phyloP scores from a whole-genome alignment of 2,888 invertebrate genomes.

The Drosophila mimetica region DNA sequence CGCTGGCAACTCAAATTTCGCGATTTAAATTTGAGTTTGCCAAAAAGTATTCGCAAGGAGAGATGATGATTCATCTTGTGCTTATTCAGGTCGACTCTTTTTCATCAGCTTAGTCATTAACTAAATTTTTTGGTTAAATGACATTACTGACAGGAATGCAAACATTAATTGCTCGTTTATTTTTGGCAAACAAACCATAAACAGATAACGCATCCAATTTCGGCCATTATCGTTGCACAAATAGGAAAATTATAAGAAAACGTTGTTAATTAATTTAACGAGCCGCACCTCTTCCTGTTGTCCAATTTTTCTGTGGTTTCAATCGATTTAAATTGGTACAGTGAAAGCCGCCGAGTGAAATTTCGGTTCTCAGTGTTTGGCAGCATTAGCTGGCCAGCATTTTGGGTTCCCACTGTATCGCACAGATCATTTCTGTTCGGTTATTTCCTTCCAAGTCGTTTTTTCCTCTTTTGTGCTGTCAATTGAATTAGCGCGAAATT shows the following conservation, averaged over 20 bases:
- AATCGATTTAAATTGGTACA: conserved; percentile 34
- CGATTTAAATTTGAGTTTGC: conserved; percentile 12
- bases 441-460: conserved; percentile 25
- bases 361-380: conserved; percentile 13
- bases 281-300: conserved; percentile 66
- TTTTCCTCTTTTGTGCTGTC: conserved; percentile 63
- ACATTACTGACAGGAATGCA: conserved; percentile 16
- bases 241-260: conserved; percentile 26
- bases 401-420: conserved; percentile 38
- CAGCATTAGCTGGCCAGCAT: conserved; percentile 9
- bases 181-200: conserved; percentile 26
- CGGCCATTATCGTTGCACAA: conserved; percentile 34
- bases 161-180: conserved; percentile 18
- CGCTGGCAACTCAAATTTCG: conserved; percentile 8
- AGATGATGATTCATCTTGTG: conserved; percentile 22
- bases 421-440: conserved; percentile 22
- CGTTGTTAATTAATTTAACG: conserved; percentile 60
- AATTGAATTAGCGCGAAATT: conserved; percentile 71
- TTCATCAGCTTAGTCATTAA: conserved; percentile 27
- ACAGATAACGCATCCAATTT: conserved; percentile 30
- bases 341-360: conserved; percentile 38
- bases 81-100: not conserved
- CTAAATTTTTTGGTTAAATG: conserved; percentile 25
- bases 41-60: conserved; percentile 8
- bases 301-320: conserved; percentile 25